Evolutionary conservation across 2,888 invertebrate genomes (phyloP).

Genomic region (Lasioglossum leucozonium): DNA sequence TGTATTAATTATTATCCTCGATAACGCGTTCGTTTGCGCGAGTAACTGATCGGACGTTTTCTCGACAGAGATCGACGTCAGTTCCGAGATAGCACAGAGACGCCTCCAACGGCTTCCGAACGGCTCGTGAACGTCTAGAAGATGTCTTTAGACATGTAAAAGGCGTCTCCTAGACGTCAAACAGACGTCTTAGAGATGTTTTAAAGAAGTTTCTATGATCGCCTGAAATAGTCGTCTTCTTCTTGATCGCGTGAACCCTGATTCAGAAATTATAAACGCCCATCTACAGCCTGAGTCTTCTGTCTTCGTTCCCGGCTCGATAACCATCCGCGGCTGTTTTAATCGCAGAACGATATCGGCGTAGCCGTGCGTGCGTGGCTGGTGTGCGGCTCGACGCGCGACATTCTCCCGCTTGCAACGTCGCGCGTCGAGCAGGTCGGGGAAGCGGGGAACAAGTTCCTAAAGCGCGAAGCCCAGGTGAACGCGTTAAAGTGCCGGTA

Average conservation of each 20-base stretch:
- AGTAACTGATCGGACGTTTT: neutral
- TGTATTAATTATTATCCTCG: neutral
- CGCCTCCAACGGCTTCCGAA: too few relatives aligned
- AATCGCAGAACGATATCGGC: neutral
- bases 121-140: too few relatives aligned
- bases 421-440: conserved; percentile 2
- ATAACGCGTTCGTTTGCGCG: neutral
- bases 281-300: neutral
- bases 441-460: neutral
- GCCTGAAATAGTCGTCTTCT: neutral
- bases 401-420: neutral
- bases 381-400: neutral
- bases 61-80: neutral
- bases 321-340: neutral
- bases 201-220: too few relatives aligned
- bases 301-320: neutral
- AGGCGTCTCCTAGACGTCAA: too few relatives aligned
- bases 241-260: neutral
- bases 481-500: conserved; percentile 58
- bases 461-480: conserved; percentile 39
- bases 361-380: neutral
- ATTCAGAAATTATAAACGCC: neutral
- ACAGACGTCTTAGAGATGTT: too few relatives aligned
- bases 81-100: too few relatives aligned
- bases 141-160: too few relatives aligned